Base-by-base conservation (phyloP, 2,888 invertebrate genomes). In the Phanerotoma sp. region DNA sequence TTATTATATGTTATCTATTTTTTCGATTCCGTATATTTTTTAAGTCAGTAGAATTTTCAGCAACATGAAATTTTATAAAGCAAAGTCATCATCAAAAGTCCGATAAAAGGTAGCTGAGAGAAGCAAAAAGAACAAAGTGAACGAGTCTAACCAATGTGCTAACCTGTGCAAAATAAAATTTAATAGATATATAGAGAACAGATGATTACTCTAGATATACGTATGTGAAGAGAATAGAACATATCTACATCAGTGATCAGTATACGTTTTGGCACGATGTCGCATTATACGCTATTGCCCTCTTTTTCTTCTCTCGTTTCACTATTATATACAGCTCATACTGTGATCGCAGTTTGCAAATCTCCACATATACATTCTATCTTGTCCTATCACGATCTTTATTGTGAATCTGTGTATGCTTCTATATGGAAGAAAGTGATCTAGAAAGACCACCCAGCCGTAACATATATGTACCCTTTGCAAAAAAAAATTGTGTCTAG, bases 161-260 rank as follows among this genome's bases (percentile, higher is more conserved):
- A 54, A 58, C 55, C 58, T 62, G 49, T 35, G 54, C 51, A 52
- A 71, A 66, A 63, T 63, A 62, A 63, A 65, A 68, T 69, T 70
- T 72, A 72, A 73, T 72, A 71, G 71, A 72, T 66, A 61, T n/a
- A 35, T 15, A 35, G 65, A 69, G 67, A 60, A 68, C 68, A 71
- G 71, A 73, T 73, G 70, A 64, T 63, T 50, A 54, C 44, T 37
- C 45, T n/a, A 46, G 61, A 72, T 72, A 72, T 72, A 72, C 66
- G 67, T 70, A 69, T 67, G 45, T 16, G 41, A 54, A 51, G 70
- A 69, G 65, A 64, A 63, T 65, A 64, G 63, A 67, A 61, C n/a
- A n/a, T 74, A 75, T 75, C 74, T 66, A 57, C 44, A 48, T 58
- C 64, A 60, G 65, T 67, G 65, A 75, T 75, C 75, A 63, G 65